phyloP scores from a whole-genome alignment of 35 echinoderm and acorn worm genomes.

The Apostichopus parvimensis region DNA sequence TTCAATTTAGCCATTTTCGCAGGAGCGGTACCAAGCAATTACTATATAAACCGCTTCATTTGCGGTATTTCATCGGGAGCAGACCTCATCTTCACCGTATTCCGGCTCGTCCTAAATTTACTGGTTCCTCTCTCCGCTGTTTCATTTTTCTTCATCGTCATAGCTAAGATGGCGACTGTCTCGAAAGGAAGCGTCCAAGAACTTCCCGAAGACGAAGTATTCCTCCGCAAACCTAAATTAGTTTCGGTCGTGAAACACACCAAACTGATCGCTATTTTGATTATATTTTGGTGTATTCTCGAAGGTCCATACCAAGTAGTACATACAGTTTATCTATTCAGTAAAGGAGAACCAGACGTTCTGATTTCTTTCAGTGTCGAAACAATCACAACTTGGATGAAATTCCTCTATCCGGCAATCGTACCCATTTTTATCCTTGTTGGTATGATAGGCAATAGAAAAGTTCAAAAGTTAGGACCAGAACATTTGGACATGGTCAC shows the following conservation, averaged over 20 bases:
- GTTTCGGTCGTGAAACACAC: slow-evolving; percentile 4
- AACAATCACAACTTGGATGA: slow-evolving; percentile 22
- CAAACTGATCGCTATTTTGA: slow-evolving; percentile 34
- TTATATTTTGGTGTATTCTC: slow-evolving; percentile 33
- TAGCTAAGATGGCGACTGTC: slow-evolving; percentile 29
- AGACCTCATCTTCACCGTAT: background rate
- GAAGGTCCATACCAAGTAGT: slow-evolving; percentile 41
- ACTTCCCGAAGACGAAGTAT: background rate
- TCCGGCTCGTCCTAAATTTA: slow-evolving; percentile 22
- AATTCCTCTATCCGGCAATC: slow-evolving; percentile 32
- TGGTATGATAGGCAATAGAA: slow-evolving; percentile 14
- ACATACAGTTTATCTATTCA: slow-evolving; percentile 41
- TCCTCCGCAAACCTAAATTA: slow-evolving; percentile 32
- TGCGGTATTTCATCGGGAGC: slow-evolving; percentile 1
- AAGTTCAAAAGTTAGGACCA: background rate
- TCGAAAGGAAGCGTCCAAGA: background rate
- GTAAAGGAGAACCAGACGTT: slow-evolving; percentile 13
- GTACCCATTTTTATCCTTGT: slow-evolving; percentile 25
- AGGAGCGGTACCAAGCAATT: slow-evolving; percentile 32
- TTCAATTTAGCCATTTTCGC: slow-evolving; percentile 13
- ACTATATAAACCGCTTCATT: slow-evolving; percentile 24
- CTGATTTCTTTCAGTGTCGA: slow-evolving; percentile 27
- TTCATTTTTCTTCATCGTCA: slow-evolving; percentile 17
- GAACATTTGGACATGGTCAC: background rate
- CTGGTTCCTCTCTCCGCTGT: slow-evolving; percentile 25